Percentiles rank a stretch among this genome's conserved stretches.
Conservation (phyloP, 1,140 invertebrate genomes). For the Euura saliciscinereae region DNA sequence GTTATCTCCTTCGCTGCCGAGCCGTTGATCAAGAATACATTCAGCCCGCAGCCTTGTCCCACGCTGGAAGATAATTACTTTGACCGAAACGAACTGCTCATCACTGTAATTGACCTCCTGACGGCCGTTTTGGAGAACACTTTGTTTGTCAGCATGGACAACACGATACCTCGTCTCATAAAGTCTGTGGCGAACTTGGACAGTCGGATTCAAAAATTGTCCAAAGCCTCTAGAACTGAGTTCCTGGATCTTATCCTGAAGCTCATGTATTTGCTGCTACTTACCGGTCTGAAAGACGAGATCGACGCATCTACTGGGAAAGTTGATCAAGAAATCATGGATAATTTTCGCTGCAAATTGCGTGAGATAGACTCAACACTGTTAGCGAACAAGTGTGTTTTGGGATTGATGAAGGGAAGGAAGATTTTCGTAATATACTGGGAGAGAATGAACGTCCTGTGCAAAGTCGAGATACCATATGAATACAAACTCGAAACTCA, state of each 20-base stretch:
- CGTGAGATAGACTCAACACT: slow-evolving; percentile 46
- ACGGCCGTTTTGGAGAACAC: slow-evolving; percentile 54
- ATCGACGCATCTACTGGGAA: slow-evolving; percentile 28
- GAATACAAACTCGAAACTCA: slow-evolving; percentile 58
- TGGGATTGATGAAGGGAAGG: slow-evolving; percentile 45
- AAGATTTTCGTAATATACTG: slow-evolving; percentile 50
- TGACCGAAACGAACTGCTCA: slow-evolving; percentile 59
- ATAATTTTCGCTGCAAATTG: slow-evolving; percentile 42
- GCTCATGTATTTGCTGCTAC: slow-evolving; percentile 41
- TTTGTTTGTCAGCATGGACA: slow-evolving; percentile 44
- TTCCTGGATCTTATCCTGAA: slow-evolving; percentile 50
- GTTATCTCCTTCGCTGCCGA: slow-evolving; percentile 57
- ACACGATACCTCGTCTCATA: slow-evolving; percentile 46
- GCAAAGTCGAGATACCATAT: slow-evolving; percentile 33
- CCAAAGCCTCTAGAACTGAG: slow-evolving; percentile 51
- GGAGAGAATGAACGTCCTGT: slow-evolving; percentile 44
- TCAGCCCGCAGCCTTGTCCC: slow-evolving; percentile 41
- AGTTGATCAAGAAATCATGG: slow-evolving; percentile 30
- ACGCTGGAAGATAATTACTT: slow-evolving; percentile 58
- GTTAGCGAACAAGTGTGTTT: slow-evolving; percentile 48
- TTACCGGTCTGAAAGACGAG: slow-evolving; percentile 47
- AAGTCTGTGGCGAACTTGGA: slow-evolving; percentile 44
- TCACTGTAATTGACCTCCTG: slow-evolving; percentile 60
- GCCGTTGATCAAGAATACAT: slow-evolving; percentile 57
- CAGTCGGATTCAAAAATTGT: slow-evolving; percentile 46